These are phyloP conservation scores for Rhyzopertha dominica DNA, from an alignment of 1,140 invertebrate genomes.

Conservation along the genomic window DNA sequence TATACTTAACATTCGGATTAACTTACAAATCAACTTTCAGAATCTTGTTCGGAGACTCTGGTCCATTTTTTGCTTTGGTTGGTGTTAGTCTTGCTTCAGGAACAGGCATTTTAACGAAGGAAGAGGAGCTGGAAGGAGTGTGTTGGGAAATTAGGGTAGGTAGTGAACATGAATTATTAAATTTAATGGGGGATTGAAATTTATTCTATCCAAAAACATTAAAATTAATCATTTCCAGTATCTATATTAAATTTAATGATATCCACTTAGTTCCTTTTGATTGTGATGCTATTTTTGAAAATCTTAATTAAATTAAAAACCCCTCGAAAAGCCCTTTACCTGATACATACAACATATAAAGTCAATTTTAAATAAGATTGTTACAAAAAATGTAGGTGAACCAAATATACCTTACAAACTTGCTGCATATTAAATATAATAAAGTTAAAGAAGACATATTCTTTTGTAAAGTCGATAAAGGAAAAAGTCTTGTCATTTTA, in stretches of 20 bases:
- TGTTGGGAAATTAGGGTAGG: slow-evolving; percentile 72
- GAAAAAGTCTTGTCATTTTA: too few relatives aligned
- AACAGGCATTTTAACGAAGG: slow-evolving; percentile 68
- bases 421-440: too few relatives aligned
- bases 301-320: too few relatives aligned
- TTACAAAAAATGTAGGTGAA: too few relatives aligned
- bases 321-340: too few relatives aligned
- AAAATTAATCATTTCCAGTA: slow-evolving; percentile 4
- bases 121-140: slow-evolving; percentile 72
- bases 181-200: not conserved
- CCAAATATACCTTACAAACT: too few relatives aligned
- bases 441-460: too few relatives aligned
- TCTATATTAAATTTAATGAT: not conserved
- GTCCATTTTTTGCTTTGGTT: slow-evolving; percentile 69
- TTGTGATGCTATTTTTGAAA: too few relatives aligned
- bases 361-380: too few relatives aligned
- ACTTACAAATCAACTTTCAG: slow-evolving; percentile 35
- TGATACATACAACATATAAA: too few relatives aligned
- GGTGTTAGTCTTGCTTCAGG: slow-evolving; percentile 70
- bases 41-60: slow-evolving; percentile 64
- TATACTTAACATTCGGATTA: slow-evolving; percentile 1
- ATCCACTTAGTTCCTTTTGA: too few relatives aligned
- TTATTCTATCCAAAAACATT: not conserved
- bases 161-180: not conserved
- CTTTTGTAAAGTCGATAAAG: too few relatives aligned